Evolutionary conservation across 2,113 vertebrate species (phyloP), one percentile per base, ranked within the genome.

Genomic region (Machaerirhynchus nigripectus): DNA sequence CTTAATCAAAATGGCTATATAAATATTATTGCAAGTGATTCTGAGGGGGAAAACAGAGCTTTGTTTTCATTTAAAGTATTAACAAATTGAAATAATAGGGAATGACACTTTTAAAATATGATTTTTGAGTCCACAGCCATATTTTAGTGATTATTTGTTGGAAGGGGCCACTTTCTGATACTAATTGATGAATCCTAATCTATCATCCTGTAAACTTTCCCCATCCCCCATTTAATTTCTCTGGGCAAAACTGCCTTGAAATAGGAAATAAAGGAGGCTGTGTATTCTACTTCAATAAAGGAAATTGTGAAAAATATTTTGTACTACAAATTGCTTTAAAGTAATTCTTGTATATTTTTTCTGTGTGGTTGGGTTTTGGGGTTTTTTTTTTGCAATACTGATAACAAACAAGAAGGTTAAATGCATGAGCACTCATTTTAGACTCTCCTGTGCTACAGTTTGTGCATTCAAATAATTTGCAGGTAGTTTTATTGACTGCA

Each of bases 21-120:
- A 90, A 82, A 82, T 95, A 93, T 49, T 95, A 95, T 68, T 95
- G 50, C 73, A 70, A 82, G 64, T 89, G 61, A 68, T 88, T 94
- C 86, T 46, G 53, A 15, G 46, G 37, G 53, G 46, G 10, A 20
- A 84, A 49, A 39, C 12, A 87, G 83, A 44, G 64, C 39, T 65
- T 93, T 85, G 27, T 75, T 92, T 69, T 83, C n/a, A 46, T 91
- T 88, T 89, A 92, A 95, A 86, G 4, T 46, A 56, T 83, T 95
- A 95, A 56, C 37, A 56, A 81, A 88, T 81, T 69, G 27, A 37
- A 91, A 40, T 53, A 90, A 57, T 74, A 70, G 15, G 16, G 69
- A 93, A 79, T 42, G 57, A 35, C 23, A 69, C 65, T 73, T 97
- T 20, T 16, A 46, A 80, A 88, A 87, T 35, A n/a, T 55, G 57